Evolutionary conservation across 2,113 vertebrate genomes (phyloP), one percentile per base, ranked within the genome.

Genomic region (Thryonomys swinderianus): DNA sequence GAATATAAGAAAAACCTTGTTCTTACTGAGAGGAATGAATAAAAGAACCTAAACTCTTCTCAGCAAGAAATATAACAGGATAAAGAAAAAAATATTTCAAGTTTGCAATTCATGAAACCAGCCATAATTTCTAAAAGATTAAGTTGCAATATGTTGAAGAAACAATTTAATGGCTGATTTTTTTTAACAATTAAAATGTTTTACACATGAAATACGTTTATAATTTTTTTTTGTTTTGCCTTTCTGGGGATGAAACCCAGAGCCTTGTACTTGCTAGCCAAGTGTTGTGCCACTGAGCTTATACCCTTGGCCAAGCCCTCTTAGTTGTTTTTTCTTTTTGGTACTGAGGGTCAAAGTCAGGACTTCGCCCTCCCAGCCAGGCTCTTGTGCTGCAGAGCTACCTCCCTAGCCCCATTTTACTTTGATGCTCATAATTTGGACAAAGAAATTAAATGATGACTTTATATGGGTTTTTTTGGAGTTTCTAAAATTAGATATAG

Each of bases 51-150:
- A 34, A 32, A 64, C 48, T 82, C 1, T 84, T 91, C 79, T 82
- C 82, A 90, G 3, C 87, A 88, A 67, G 32, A 51, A 82, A 76
- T 10, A 88, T 85, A 23, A 48, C 6, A 91, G 9, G 59, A 85
- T 84, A 34, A 92, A 85, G 30, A 40, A 61, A 74, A 84, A 92
- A 85, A 88, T 94, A 88, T 64, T 90, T 80, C 40, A 89, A 51
- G 8, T 45, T 89, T 95, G n/a, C 9, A 71, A 69, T 69, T 91
- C 88, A 93, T 96, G 32, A 95, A 93, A 4, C 59, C 67, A 97
- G 59, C 34, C 40, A 67, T 95, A 93, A 32, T 61, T 92, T 94
- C 55, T 79, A 84, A 94, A 92, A 95, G 53, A 88, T 84, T 69
- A 90, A 86, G 45, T 86, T 90, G 45, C 17, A 92, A 42, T 79